Base-by-base conservation (phyloP, 2,113 vertebrate genomes). In the Tachysurus fulvidraco region DNA sequence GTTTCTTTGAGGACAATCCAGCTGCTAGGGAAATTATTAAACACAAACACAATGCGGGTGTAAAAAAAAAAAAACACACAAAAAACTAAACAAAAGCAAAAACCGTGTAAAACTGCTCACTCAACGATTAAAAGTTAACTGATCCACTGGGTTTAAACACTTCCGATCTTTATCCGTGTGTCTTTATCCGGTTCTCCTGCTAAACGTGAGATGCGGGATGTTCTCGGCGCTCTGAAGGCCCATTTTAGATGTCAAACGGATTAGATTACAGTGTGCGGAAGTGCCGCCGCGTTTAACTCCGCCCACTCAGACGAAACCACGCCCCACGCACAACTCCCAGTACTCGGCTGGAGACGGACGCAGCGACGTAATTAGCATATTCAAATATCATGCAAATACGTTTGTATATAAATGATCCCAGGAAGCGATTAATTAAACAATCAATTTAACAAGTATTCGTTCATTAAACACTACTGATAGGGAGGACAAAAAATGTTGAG, bases 191-290 rank as follows among this genome's bases (percentile, higher is more conserved):
- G 55, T 44, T 60, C 16, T 59, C 5, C 78, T 23, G 78, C 0
- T 59, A 2, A 59, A 0, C 1, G 78, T 3, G 30, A 0, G 78
- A 3, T 44, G 8, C 36, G 57, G 78, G 21, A 25, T 25, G 78
- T 25, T 60, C 78, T 19, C 78, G 55, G 21, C 30, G 78, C 55
- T 60, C 88, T 21, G 69, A 73, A 88, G 91, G 90, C 89, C 92
- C 91, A 86, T 88, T 89, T 91, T 89, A 88, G 78, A 88, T 88
- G 89, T 90, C 90, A 87, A 89, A 88, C 84, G 89, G 85, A 90
- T 89, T 73, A 85, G 86, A 88, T 90, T 84, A 87, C 90, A 86
- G 81, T 78, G 84, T 86, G 89, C 90, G 89, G 91, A 91, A 91
- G 91, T 91, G 90, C 81, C 25, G 12, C 23, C 8, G 57, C 62